Conservation (phyloP, 2,797 vertebrate species). For the Agapornis canus region DNA sequence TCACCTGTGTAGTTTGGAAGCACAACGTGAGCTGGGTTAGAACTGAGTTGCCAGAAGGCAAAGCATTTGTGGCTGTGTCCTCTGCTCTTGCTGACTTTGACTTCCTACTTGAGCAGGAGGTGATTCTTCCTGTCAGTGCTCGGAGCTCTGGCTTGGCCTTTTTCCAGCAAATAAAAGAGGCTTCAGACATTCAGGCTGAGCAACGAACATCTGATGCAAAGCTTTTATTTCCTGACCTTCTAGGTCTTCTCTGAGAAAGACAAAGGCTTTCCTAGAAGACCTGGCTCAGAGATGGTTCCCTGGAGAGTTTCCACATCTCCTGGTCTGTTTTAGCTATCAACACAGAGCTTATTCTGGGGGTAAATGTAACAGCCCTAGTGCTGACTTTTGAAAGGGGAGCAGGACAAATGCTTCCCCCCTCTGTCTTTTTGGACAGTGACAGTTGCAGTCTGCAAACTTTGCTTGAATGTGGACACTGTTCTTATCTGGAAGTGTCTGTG, state of each 20-base stretch:
- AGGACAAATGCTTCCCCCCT: background rate
- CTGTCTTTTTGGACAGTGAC: background rate
- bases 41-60: background rate
- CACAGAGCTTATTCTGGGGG: background rate
- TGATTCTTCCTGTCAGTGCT: background rate
- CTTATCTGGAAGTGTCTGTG: background rate
- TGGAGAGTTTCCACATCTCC: background rate
- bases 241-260: background rate
- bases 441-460: background rate
- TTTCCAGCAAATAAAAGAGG: background rate
- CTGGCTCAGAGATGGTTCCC: background rate
- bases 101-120: background rate
- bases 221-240: background rate
- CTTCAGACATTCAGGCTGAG: background rate
- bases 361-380: background rate
- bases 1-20: background rate
- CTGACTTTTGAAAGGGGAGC: background rate
- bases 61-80: fast-evolving
- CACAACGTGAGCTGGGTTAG: background rate
- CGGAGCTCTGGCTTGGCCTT: background rate
- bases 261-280: background rate
- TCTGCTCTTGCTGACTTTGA: background rate
- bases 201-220: background rate
- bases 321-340: background rate
- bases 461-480: background rate